A percentile compares a stretch with the other conserved stretches of the same genome.
These are phyloP conservation scores for Bibio marci DNA, from an alignment of 2,888 invertebrate species.

Conservation along the genomic window DNA sequence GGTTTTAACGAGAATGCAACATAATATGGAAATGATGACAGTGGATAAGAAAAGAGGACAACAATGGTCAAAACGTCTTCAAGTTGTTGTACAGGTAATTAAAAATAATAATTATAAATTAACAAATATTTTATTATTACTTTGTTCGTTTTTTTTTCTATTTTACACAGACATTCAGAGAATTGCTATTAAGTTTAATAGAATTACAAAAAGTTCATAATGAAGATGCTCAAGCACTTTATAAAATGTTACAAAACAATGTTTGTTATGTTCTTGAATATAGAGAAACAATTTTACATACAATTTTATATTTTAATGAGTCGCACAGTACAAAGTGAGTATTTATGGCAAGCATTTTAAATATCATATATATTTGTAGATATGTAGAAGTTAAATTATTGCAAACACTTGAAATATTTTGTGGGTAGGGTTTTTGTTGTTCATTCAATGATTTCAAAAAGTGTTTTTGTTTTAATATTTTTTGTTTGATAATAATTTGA, in stretches of 20 bases:
- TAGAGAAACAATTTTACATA: conserved; percentile 68
- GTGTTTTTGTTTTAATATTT: too few species aligned
- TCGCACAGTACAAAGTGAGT: conserved; percentile 67
- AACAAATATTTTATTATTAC: neutral
- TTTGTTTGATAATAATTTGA: too few species aligned
- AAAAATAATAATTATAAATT: neutral
- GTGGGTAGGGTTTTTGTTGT: too few species aligned
- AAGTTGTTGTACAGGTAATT: conserved; percentile 48
- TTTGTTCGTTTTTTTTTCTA: conserved; percentile 1
- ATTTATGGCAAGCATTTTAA: too few species aligned
- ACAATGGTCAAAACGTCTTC: conserved; percentile 71
- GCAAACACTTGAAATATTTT: too few species aligned
- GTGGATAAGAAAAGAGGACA: conserved; percentile 71
- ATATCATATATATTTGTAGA: too few species aligned
- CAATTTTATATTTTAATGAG: conserved; percentile 70
- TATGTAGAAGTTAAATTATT: too few species aligned
- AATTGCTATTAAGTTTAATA: conserved; percentile 66
- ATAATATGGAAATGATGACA: conserved; percentile 75
- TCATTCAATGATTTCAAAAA: too few species aligned
- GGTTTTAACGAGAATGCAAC: conserved; percentile 48
- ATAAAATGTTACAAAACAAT: conserved; percentile 76
- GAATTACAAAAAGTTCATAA: conserved; percentile 60
- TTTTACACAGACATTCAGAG: conserved; percentile 47
- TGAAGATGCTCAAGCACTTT: conserved; percentile 46
- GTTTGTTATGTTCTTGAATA: conserved; percentile 90